Evolutionary conservation across 1,140 invertebrate species (phyloP), one percentile per base, ranked within the genome.

Genomic region (Alviniconcha marisindica): DNA sequence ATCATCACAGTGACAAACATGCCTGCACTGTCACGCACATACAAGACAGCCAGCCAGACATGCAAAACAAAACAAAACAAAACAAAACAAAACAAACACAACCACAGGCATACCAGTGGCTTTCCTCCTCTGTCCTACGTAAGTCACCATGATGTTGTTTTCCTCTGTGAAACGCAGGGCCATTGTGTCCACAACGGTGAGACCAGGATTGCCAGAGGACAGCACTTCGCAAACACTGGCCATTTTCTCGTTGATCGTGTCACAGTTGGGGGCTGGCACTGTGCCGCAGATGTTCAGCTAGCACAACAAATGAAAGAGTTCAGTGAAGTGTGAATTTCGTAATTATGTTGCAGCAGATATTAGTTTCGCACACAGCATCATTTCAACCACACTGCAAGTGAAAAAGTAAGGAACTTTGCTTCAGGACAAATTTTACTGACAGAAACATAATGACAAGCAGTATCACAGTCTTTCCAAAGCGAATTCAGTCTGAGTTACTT

Each of bases 271-370:
- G 24, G 63, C 36, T 33, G 85, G 82, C 5, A 91, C 77, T n/a
- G 44, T 71, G 18, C 88, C 89, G 84, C 91, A 92, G 48, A 92
- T 86, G 78, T 89, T 92, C 24, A 92, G 28, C 91, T 92, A 77
- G 84, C 85, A 31, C 66, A 60, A 73, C 7, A 60, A n/a, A 44
- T 15, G n/a, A 83, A 4, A 82, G 7, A 24, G 18, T n/a, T n/a
- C n/a, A n/a, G n/a, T n/a, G n/a, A n/a, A n/a, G n/a, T n/a, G n/a
- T n/a, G n/a, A n/a, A n/a, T n/a, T n/a, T n/a, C n/a, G n/a, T n/a
- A n/a, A n/a, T n/a, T n/a, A n/a, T n/a, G n/a, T n/a, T n/a, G n/a
- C n/a, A n/a, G n/a, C n/a, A n/a, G n/a, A n/a, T n/a, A n/a, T n/a
- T n/a, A n/a, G n/a, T n/a, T n/a, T n/a, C n/a, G n/a, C n/a, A n/a